Percentiles rank a stretch among this genome's conserved stretches.
Conservation (phyloP, 2,888 invertebrate species). For the Temnothorax rugatulus region DNA sequence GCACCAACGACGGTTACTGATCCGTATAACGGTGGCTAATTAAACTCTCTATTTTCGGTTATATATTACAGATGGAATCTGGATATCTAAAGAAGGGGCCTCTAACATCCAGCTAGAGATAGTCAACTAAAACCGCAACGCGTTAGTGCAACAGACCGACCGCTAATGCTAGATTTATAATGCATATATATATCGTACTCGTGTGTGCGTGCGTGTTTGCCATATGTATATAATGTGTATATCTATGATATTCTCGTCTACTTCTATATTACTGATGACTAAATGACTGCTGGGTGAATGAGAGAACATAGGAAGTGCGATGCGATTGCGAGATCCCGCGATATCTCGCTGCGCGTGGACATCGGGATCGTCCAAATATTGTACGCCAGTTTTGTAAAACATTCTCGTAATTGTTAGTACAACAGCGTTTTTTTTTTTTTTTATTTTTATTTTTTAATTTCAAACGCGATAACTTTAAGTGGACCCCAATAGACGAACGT, state of each 20-base stretch:
- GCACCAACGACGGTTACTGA: not conserved
- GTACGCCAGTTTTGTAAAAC: conserved; percentile 73
- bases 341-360: not conserved
- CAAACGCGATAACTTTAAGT: conserved; percentile 79
- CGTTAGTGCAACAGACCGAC: conserved; percentile 36
- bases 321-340: conserved; percentile 8
- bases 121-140: conserved; percentile 14
- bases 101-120: conserved; percentile 30
- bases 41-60: not conserved
- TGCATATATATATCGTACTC: conserved; percentile 56
- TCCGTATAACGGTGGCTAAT: not conserved
- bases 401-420: conserved; percentile 72
- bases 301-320: conserved; percentile 30
- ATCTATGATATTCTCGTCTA: not conserved
- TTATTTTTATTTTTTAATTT: conserved; percentile 68
- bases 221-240: not conserved
- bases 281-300: not conserved
- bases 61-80: conserved; percentile 5
- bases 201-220: not conserved
- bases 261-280: not conserved
- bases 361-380: conserved; percentile 3
- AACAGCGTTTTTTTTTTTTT: conserved; percentile 49
- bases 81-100: not conserved
- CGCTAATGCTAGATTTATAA: conserved; percentile 55
- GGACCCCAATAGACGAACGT: conserved; percentile 83